Evolutionary conservation across 2,797 vertebrate species (phyloP), one percentile per base, ranked within the genome.

Genomic region (Xenopus petersii): DNA sequence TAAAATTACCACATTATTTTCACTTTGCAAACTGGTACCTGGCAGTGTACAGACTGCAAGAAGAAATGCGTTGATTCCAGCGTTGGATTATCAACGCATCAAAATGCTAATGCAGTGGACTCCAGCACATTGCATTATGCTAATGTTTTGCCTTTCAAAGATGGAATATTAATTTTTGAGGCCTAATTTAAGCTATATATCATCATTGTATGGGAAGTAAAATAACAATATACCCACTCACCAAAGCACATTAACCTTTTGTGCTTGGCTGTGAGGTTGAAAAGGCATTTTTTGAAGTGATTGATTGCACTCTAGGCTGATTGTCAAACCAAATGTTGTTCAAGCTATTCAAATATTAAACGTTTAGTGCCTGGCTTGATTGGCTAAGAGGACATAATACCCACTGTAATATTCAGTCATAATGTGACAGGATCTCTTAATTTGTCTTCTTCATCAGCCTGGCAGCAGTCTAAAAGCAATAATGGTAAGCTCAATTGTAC

Each of bases 141-240:
- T 72, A 76, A 80, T 77, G 82, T 81, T 83, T 71, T 13, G 54
- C 49, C 70, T 84, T 87, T 85, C 79, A 83, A 7, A 83, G 73
- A 67, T 7, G 75, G 66, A 71, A 72, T 83, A 67, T 55, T 82
- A 70, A 30, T 86, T 79, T 79, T 81, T 84, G 75, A 81, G 81
- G 63, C 79, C 77, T 74, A 84, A 85, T 87, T 81, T 63, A 76
- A 79, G 0, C 68, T 69, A 79, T 89, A 86, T 81, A 75, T 88
- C 71, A 84, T 81, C 24, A n/a, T 46, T 69, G 54, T 80, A 81
- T 80, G 47, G 74, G 65, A 80, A 82, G n/a, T 75, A 73, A 83
- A 87, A 84, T 84, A 80, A 75, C 72, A 83, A 79, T 76, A 64
- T 75, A 68, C 63, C 73, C 74, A 80, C 80, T 81, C 81, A 72